Percentiles rank a stretch among this genome's conserved stretches.
Evolutionary conservation across 2,113 vertebrate species (phyloP).

Genomic region (Abramis brama): DNA sequence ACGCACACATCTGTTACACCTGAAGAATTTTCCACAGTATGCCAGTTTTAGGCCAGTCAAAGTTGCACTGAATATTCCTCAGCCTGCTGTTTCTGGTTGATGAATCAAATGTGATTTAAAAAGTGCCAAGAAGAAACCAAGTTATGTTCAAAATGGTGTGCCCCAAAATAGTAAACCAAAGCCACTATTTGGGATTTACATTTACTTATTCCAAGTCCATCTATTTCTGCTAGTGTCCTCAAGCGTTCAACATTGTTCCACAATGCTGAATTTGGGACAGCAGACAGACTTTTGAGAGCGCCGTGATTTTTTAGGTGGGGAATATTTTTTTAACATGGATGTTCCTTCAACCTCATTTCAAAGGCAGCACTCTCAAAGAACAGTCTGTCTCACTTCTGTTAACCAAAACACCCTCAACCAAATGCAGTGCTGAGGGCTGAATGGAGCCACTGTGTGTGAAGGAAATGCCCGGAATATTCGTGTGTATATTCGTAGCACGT

Average conservation of each 20-base stretch:
- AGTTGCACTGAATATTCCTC: slow-evolving; percentile 47
- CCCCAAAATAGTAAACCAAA: background rate
- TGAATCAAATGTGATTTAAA: background rate
- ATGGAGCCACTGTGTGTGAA: slow-evolving; percentile 67
- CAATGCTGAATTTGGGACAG: background rate
- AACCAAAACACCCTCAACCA: slow-evolving; percentile 64
- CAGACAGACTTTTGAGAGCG: slow-evolving; percentile 57
- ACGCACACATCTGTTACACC: slow-evolving; percentile 60
- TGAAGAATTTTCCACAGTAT: slow-evolving; percentile 29
- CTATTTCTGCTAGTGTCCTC: background rate
- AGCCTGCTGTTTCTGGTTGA: background rate
- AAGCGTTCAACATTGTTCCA: background rate
- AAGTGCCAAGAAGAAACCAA: background rate
- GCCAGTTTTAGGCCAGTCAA: slow-evolving; percentile 38
- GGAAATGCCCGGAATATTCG: slow-evolving; percentile 47
- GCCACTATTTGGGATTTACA: background rate
- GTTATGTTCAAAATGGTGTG: background rate
- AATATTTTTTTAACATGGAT: slow-evolving; percentile 74
- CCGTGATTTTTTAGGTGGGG: slow-evolving; percentile 62
- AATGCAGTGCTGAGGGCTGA: slow-evolving; percentile 55
- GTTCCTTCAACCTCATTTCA: slow-evolving; percentile 69
- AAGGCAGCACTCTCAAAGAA: slow-evolving; percentile 71
- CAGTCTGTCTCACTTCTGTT: slow-evolving; percentile 67
- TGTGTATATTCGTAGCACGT: slow-evolving; percentile 35
- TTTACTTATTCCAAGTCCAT: background rate